These are phyloP conservation scores for Mechanitis mazaeus DNA, from an alignment of 2,888 invertebrate species.

Conservation along the genomic window DNA sequence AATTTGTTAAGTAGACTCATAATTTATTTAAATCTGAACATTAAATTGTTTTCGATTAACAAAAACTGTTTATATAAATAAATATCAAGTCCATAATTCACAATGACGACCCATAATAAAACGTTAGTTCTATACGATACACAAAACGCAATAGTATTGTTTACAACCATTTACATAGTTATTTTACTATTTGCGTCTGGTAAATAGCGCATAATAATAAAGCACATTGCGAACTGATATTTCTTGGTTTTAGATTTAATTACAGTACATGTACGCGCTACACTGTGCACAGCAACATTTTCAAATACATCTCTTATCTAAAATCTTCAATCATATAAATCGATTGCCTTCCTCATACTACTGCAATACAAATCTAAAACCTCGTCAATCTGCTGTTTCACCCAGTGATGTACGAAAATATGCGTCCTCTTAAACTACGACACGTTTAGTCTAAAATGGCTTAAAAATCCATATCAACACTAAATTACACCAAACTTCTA, in stretches of 20 bases:
- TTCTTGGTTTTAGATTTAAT: slow-evolving; percentile 9
- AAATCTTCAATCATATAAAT: background rate
- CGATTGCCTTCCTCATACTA: too few species aligned
- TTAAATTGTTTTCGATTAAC: too few species aligned
- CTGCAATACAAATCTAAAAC: slow-evolving; percentile 17
- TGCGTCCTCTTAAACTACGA: slow-evolving; percentile 48
- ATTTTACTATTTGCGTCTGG: background rate
- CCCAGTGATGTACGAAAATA: slow-evolving; percentile 38
- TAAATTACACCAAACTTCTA: slow-evolving; percentile 53
- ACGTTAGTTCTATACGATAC: background rate
- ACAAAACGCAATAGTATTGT: background rate
- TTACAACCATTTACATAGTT: slow-evolving; percentile 1
- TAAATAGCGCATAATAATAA: slow-evolving; percentile 6
- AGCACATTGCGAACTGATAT: slow-evolving; percentile 1
- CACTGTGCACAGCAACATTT: slow-evolving; percentile 4
- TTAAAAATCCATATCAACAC: slow-evolving; percentile 44
- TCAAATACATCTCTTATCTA: background rate
- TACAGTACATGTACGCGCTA: background rate
- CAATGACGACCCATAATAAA: too few species aligned
- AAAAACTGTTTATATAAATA: too few species aligned
- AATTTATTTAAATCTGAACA: background rate
- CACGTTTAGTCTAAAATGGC: slow-evolving; percentile 57
- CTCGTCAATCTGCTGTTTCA: slow-evolving; percentile 5
- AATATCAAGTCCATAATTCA: too few species aligned
- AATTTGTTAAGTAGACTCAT: slow-evolving; percentile 1